These are phyloP conservation scores for Trichonephila inaurata DNA, from an alignment of 1,140 invertebrate species.

Conservation along the genomic window DNA sequence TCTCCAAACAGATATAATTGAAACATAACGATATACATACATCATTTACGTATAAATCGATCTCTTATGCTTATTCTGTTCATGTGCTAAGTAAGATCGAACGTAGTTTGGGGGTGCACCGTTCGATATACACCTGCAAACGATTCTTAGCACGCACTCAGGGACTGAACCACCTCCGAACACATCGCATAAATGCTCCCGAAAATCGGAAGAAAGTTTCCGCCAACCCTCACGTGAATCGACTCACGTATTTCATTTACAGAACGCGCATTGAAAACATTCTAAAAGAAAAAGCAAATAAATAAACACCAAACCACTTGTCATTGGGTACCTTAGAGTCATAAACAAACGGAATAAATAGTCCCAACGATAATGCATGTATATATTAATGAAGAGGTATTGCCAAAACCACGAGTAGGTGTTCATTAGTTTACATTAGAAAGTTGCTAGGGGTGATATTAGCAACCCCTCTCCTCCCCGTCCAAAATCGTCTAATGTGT, in stretches of 20 bases:
- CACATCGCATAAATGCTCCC: not conserved
- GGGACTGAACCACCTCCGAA: not conserved
- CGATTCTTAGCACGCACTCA: not conserved
- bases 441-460: constrained; percentile 12
- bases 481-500: not conserved
- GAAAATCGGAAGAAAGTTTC: not conserved
- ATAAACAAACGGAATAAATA: not conserved
- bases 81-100: not conserved
- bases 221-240: not conserved
- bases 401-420: not conserved
- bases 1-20: not conserved
- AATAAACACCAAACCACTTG: not conserved
- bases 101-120: not conserved
- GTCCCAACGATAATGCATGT: not conserved
- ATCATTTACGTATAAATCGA: not conserved
- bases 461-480: too few species aligned
- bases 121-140: not conserved
- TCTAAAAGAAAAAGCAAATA: not conserved
- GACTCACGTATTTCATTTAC: not conserved
- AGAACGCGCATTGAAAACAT: not conserved
- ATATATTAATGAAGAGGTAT: not conserved
- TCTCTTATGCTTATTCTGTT: not conserved
- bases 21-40: not conserved
- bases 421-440: constrained; percentile 16
- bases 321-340: too few species aligned